Evolutionary conservation across 2,113 vertebrate genomes (phyloP).

Genomic region (Recurvirostra avosetta): DNA sequence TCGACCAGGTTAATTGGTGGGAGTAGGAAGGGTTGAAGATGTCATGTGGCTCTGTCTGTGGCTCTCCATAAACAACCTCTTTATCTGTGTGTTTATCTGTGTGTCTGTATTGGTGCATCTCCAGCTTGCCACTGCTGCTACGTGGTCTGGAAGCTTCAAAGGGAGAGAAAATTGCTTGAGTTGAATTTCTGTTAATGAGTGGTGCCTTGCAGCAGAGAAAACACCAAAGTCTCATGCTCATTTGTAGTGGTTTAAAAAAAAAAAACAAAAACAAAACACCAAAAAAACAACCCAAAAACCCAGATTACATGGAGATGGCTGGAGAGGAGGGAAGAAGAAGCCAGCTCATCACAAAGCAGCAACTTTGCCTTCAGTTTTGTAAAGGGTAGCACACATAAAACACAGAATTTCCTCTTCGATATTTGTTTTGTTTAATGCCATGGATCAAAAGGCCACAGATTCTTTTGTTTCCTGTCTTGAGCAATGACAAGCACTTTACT

Average conservation of each 20-base stretch:
- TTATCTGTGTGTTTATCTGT: slow-evolving; percentile 21
- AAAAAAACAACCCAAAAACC: neutral
- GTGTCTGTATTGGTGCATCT: neutral
- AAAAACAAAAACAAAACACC: neutral
- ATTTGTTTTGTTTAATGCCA: slow-evolving; percentile 4
- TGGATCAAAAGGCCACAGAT: slow-evolving; percentile 69
- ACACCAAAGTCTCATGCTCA: slow-evolving; percentile 56
- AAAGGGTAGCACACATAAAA: neutral
- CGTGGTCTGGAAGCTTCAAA: slow-evolving; percentile 12
- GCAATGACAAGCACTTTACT: slow-evolving; percentile 78
- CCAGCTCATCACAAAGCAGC: slow-evolving; percentile 2
- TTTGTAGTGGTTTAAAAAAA: neutral
- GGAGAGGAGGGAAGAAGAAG: neutral
- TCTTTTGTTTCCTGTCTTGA: slow-evolving; percentile 59
- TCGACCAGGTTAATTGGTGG: slow-evolving; percentile 37
- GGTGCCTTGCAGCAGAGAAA: slow-evolving; percentile 52
- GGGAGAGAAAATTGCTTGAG: neutral
- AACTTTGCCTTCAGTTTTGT: slow-evolving; percentile 13
- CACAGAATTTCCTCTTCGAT: neutral
- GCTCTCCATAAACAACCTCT: slow-evolving; percentile 28
- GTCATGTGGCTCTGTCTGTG: slow-evolving; percentile 42
- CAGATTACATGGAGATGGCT: neutral
- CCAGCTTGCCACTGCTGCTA: slow-evolving; percentile 48
- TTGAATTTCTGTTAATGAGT: slow-evolving; percentile 7
- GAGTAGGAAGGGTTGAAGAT: neutral